Percentiles rank a stretch among this genome's conserved stretches.
phyloP scores from a whole-genome alignment of 2,888 invertebrate genomes.

The Zaprionus lineosus region DNA sequence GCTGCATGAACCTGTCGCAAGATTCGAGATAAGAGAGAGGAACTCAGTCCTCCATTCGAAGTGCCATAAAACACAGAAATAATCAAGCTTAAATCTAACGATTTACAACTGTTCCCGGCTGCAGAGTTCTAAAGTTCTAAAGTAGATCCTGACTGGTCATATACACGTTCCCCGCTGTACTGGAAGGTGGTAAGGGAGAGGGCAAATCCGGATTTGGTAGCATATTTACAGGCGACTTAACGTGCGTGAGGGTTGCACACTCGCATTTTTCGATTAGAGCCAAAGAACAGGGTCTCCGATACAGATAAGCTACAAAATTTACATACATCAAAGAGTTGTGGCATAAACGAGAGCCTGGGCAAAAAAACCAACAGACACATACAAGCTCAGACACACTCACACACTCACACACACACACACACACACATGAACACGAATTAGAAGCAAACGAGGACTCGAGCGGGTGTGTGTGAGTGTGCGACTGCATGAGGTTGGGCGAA shows the following conservation, averaged over 20 bases:
- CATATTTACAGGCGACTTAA: conserved; percentile 56
- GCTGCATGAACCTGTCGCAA: too few species aligned
- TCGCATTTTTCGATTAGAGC: conserved; percentile 67
- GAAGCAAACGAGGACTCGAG: background rate
- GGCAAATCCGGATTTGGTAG: conserved; percentile 47
- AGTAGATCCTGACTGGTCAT: too few species aligned
- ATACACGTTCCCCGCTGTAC: too few species aligned
- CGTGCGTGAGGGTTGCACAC: conserved; percentile 59
- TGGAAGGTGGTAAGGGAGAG: too few species aligned
- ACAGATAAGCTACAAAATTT: conserved; percentile 70
- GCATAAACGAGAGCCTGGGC: conserved; percentile 34
- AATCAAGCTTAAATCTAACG: conserved; percentile 61
- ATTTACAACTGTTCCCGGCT: conserved; percentile 45
- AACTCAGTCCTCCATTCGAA: conserved; percentile 17
- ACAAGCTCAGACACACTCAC: conserved; percentile 7
- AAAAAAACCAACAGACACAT: too few species aligned
- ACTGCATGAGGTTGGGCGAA: conserved; percentile 33
- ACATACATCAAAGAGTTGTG: conserved; percentile 63
- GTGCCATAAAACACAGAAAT: conserved; percentile 49
- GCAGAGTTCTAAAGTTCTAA: background rate
- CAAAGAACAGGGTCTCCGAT: conserved; percentile 40
- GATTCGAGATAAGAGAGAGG: conserved; percentile 40
- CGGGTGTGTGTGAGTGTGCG: background rate
- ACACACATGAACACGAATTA: conserved; percentile 7
- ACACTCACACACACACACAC: conserved; percentile 11